phyloP scores from a whole-genome alignment of 1,140 invertebrate species.

The Magallana gigas region DNA sequence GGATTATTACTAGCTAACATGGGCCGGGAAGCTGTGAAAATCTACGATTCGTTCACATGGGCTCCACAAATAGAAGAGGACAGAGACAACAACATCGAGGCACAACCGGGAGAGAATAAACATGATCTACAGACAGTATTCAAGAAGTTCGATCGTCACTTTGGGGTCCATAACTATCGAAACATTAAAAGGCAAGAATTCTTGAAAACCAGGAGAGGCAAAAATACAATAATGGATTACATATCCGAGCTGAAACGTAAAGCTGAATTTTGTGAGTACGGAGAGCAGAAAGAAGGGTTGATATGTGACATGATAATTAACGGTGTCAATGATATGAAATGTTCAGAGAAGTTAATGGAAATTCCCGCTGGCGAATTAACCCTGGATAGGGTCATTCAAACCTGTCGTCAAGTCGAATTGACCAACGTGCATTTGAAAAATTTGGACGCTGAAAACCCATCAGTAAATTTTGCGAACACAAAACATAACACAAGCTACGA shows the following conservation, averaged over 20 bases:
- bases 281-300: conserved; percentile 53
- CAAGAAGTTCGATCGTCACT: conserved; percentile 45
- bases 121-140: conserved; percentile 38
- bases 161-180: conserved; percentile 54
- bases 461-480: conserved; percentile 31
- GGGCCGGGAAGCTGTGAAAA: conserved; percentile 17
- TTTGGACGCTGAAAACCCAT: conserved; percentile 15
- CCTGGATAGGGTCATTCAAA: conserved; percentile 52
- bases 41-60: conserved; percentile 43
- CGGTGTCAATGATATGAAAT: conserved; percentile 54
- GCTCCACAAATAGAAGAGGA: conserved; percentile 29
- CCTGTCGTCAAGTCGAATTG: conserved; percentile 51
- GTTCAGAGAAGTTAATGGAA: conserved; percentile 60
- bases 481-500: background rate
- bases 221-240: conserved; percentile 54
- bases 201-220: conserved; percentile 51
- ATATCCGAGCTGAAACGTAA: conserved; percentile 53
- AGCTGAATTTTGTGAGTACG: conserved; percentile 58
- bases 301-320: conserved; percentile 61
- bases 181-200: conserved; percentile 58
- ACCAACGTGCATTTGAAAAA: conserved; percentile 52
- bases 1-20: no score
- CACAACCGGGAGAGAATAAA: conserved; percentile 32
- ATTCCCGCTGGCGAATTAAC: conserved; percentile 45
- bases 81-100: background rate